phyloP scores from a whole-genome alignment of 30 jellyfish, hydroid and myxozoan genomes.

The Clytia hemisphaerica region DNA sequence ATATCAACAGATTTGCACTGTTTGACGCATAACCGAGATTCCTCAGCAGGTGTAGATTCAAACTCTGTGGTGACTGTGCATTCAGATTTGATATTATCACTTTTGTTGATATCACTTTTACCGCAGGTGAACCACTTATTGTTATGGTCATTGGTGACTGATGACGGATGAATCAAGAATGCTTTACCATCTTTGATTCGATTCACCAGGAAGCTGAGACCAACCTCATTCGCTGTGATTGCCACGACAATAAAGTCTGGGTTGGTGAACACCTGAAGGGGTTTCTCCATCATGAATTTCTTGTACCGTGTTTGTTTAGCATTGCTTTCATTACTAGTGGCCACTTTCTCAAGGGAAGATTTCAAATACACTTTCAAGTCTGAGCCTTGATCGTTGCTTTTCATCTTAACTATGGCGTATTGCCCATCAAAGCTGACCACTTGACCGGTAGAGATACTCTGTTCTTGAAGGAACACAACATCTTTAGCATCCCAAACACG shows the following conservation, averaged over 20 bases:
- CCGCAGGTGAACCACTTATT: slow-evolving; percentile 75
- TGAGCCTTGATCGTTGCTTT: not conserved
- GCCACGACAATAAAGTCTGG: slow-evolving; percentile 44
- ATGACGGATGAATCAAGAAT: slow-evolving; percentile 54
- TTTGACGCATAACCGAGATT: slow-evolving; percentile 39
- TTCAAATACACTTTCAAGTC: slow-evolving; percentile 47
- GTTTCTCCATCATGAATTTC: slow-evolving; percentile 7
- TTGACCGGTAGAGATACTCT: slow-evolving; percentile 17
- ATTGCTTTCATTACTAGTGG: not conserved
- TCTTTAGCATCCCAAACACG: slow-evolving; percentile 25
- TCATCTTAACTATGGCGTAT: slow-evolving; percentile 25
- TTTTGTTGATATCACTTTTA: slow-evolving; percentile 3
- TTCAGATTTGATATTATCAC: too few species aligned
- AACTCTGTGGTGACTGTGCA: slow-evolving; percentile 56
- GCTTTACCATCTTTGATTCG: slow-evolving; percentile 52
- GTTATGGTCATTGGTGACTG: slow-evolving; percentile 47
- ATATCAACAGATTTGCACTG: too few species aligned
- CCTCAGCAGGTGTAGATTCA: slow-evolving; percentile 50
- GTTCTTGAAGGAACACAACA: slow-evolving; percentile 25
- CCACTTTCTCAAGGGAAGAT: slow-evolving; percentile 45
- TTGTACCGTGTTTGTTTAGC: slow-evolving; percentile 13
- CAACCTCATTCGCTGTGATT: slow-evolving; percentile 55
- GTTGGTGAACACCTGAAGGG: slow-evolving; percentile 15
- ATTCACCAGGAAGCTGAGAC: slow-evolving; percentile 49
- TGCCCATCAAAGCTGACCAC: slow-evolving; percentile 41